Percentiles rank a stretch among this genome's conserved stretches.
Evolutionary conservation across 2,888 invertebrate genomes (phyloP).

Genomic region (Brenthis ino): DNA sequence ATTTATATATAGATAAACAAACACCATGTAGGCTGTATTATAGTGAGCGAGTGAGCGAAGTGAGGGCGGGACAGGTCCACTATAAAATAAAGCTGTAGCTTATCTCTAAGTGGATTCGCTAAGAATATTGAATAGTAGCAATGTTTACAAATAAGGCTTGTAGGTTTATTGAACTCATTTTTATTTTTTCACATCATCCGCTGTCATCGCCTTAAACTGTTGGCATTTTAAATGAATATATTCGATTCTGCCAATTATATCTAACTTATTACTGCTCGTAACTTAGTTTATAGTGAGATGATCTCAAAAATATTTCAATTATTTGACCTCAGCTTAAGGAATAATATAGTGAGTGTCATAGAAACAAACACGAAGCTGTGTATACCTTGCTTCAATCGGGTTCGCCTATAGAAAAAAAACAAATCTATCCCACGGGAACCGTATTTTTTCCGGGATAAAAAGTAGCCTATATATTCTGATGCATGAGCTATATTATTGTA

Average conservation of each 20-base stretch:
- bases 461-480: no score
- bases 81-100: constrained; percentile 19
- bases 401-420: no score
- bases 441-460: no score
- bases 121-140: constrained; percentile 47
- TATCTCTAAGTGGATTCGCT: constrained; percentile 41
- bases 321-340: no score
- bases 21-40: background rate
- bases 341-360: no score
- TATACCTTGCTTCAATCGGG: no score
- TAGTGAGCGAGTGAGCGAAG: background rate
- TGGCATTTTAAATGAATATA: constrained; percentile 38
- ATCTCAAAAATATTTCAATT: no score
- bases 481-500: no score
- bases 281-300: background rate
- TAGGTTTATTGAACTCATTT: constrained; percentile 57
- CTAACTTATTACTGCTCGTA: background rate
- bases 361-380: no score
- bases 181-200: constrained; percentile 38
- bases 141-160: constrained; percentile 75
- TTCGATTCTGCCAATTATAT: constrained; percentile 28
- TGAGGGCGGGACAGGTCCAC: background rate
- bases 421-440: no score
- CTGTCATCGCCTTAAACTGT: constrained; percentile 36
- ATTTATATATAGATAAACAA: no score